phyloP scores from a whole-genome alignment of 2,888 invertebrate species.

The Allolobophora icterica region DNA sequence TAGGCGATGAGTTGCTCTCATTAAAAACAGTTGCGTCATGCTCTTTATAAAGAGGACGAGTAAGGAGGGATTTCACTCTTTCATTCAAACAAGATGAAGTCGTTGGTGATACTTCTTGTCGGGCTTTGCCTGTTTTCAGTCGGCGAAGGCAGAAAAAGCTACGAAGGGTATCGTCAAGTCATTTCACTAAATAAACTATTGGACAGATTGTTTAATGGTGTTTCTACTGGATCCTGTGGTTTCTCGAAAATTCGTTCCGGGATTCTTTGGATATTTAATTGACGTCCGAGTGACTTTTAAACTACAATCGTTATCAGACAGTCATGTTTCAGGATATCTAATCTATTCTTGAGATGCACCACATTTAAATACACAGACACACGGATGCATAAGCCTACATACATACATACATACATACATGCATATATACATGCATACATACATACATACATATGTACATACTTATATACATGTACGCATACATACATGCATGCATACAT shows the following conservation, averaged over 20 bases:
- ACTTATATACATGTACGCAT: not conserved
- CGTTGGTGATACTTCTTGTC: not conserved
- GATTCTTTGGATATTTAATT: not conserved
- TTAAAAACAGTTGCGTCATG: not conserved
- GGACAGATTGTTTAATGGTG: not conserved
- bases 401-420: not conserved
- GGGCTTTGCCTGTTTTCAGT: not conserved
- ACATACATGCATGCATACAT: slow-evolving; percentile 13
- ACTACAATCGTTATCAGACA: not conserved
- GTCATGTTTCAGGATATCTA: not conserved
- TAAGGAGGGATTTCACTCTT: not conserved
- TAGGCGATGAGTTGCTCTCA: not conserved
- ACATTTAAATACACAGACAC: not conserved
- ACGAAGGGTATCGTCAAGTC: not conserved
- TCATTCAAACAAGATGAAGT: not conserved
- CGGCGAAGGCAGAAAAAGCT: not conserved
- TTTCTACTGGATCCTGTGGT: not conserved
- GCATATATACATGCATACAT: not conserved
- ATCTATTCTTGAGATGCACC: not conserved
- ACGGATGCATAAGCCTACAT: not conserved
- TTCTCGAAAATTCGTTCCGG: not conserved
- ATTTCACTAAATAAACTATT: not conserved
- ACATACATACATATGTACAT: not conserved
- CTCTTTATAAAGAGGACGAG: not conserved
- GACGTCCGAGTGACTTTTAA: not conserved